Base-by-base conservation (phyloP, 2,113 vertebrate genomes). In the Amazona vittata region DNA sequence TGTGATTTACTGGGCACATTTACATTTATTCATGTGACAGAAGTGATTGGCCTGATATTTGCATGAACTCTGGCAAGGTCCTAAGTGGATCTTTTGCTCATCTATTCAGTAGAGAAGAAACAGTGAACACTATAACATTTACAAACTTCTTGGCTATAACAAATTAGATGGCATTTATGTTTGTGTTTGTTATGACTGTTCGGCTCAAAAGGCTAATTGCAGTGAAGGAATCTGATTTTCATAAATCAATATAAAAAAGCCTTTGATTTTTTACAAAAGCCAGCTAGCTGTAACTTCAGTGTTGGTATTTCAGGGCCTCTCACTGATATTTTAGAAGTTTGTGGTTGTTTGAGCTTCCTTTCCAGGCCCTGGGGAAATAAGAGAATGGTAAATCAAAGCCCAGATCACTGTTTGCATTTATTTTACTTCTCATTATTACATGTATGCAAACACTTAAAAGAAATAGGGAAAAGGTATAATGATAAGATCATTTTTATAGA, bases 261-360 rank as follows among this genome's bases (percentile, higher is more conserved):
- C 96, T 98, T 98, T 98, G 94, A 97, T 98, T 96, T 93, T 94
- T 97, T 94, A 97, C 94, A 95, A 81, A 96, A 96, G 37, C 53
- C 82, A 94, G 93, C 94, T 97, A 97, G 70, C 95, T 96, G 94
- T 96, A 96, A 94, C 90, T 96, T 96, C 96, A 97, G 50, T 95
- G 97, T 96, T 98, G 96, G 94, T 97, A 97, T 97, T 98, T 98
- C 96, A 97, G 96, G 96, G 94, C 94, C 90, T 96, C 89, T 97
- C 73, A 93, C 88, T 97, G 97, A 98, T 98, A 97, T 93, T 97
- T 96, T 98, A 98, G 96, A 98, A 97, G 97, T 97, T 96, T 98
- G 97, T 97, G 94, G 97, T 98, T 96, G 94, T 94, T 96, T 93
- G 86, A 96, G 96, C 94, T 98, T 98, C 97, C 97, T 97, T 96